Evolutionary conservation across 2,888 invertebrate genomes (phyloP), one percentile per base, ranked within the genome.

Genomic region (Cybosia mesomella): DNA sequence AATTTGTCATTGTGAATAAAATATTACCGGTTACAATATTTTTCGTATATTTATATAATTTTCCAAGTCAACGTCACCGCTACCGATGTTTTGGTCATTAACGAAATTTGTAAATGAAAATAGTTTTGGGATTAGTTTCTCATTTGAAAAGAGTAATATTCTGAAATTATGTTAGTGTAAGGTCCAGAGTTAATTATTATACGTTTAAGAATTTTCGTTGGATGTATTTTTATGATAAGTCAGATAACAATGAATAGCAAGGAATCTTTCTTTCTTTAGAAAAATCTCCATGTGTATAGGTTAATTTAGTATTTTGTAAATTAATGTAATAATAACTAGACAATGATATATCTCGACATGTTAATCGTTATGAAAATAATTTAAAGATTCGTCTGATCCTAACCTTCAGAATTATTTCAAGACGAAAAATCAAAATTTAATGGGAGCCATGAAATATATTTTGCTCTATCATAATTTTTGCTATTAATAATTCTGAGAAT

Each of bases 11-110:
- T n/a, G 28, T 28, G 24, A 22, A 69, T 58, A 49, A 63, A 68
- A 65, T n/a, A 39, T 53, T 58, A 22, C 57, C 43, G 39, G 34
- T 53, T 39, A 21, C 39, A 70, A 63, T 21, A 63, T 70, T 67
- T 70, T 22, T 34, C 61, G 60, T 64, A 64, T 15, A 73, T 73
- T 70, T 68, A 36, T 59, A 68, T 73, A 70, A 73, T 66, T 70
- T 21, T 21, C 21, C 54, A 70, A 58, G 55, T 70, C 59, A 70
- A 68, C 54, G 28, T 65, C 36, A n/a, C 58, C 34, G 8, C 36
- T 24, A 54, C 34, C 67, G 49, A 70, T 70, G 67, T 70, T 70
- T 64, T 66, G 58, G 57, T 53, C 54, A n/a, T 64, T 66, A 58
- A 22, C 49, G 21, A 55, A 62, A 62, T 58, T 49, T 59, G 39